These are phyloP conservation scores for Drosophila eugracilis DNA, from an alignment of 1,140 invertebrate species.

Conservation along the genomic window DNA sequence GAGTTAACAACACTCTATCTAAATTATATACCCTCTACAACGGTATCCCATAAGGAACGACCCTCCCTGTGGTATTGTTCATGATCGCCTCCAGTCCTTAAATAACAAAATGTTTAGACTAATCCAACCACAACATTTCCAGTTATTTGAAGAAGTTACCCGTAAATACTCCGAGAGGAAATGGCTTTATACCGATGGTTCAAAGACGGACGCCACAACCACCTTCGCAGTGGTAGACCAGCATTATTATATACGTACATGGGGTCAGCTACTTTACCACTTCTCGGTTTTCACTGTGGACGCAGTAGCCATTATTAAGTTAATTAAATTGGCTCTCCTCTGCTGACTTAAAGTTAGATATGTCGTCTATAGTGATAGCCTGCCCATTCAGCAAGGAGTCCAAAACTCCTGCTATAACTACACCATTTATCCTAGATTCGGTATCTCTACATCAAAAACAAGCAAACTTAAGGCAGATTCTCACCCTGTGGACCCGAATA, in stretches of 20 bases:
- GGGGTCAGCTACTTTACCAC: constrained; percentile 5
- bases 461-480: background rate
- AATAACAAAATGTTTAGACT: constrained; percentile 18
- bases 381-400: background rate
- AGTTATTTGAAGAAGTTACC: background rate
- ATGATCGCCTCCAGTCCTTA: constrained; percentile 24
- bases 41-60: constrained; percentile 1
- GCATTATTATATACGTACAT: background rate
- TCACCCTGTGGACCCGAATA: no score
- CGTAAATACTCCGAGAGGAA: background rate
- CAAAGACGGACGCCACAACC: background rate
- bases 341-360: background rate
- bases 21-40: constrained; percentile 9
- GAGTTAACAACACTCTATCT: constrained; percentile 14
- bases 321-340: constrained; percentile 1
- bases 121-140: background rate
- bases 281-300: constrained; percentile 11
- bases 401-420: background rate
- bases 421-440: background rate
- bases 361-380: constrained; percentile 5
- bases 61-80: constrained; percentile 28
- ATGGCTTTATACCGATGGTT: constrained; percentile 2
- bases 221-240: constrained; percentile 9
- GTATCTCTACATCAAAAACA: background rate
- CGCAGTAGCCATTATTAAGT: constrained; percentile 11